A percentile compares a stretch with the other conserved stretches of the same genome.
Conservation (phyloP, 1,140 invertebrate genomes). For the Drosophila ficusphila region DNA sequence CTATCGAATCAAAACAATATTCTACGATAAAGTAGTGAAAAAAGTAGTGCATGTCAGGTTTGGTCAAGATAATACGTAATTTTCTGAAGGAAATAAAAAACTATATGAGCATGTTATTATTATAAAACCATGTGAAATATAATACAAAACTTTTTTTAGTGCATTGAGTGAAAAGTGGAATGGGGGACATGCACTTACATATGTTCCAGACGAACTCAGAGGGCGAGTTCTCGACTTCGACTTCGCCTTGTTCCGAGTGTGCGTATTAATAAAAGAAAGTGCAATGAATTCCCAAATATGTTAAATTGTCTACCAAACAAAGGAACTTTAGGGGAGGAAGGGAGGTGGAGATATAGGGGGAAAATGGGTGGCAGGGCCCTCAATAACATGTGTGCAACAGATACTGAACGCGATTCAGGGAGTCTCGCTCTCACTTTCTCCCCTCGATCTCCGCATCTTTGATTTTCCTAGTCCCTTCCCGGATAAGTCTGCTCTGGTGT, state of each 20-base stretch:
- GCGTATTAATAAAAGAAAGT: constrained; percentile 82
- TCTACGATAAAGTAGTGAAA: too few species aligned
- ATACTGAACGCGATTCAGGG: constrained; percentile 50
- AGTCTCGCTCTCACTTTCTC: constrained; percentile 11
- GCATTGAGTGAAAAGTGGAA: not conserved
- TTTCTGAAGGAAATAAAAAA: too few species aligned
- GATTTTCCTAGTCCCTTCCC: constrained; percentile 9
- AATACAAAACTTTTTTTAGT: not conserved
- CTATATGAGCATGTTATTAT: too few species aligned
- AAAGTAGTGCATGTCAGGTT: too few species aligned
- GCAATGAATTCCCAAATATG: constrained; percentile 82
- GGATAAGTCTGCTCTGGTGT: constrained; percentile 19
- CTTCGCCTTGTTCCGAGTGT: constrained; percentile 33
- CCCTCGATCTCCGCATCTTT: not conserved
- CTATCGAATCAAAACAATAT: too few species aligned
- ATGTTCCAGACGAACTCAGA: constrained; percentile 65
- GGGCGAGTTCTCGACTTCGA: constrained; percentile 47
- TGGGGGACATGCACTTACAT: constrained; percentile 55
- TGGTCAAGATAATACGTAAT: too few species aligned
- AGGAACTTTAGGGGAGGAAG: constrained; percentile 27
- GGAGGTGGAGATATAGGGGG: not conserved
- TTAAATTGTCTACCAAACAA: constrained; percentile 81
- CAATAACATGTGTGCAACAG: constrained; percentile 76
- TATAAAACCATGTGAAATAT: too few species aligned
- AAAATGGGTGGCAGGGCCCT: constrained; percentile 4